Percentiles rank a stretch among this genome's conserved stretches.
Conservation (phyloP, 2,797 vertebrate species). For the Microtus obscurus region DNA sequence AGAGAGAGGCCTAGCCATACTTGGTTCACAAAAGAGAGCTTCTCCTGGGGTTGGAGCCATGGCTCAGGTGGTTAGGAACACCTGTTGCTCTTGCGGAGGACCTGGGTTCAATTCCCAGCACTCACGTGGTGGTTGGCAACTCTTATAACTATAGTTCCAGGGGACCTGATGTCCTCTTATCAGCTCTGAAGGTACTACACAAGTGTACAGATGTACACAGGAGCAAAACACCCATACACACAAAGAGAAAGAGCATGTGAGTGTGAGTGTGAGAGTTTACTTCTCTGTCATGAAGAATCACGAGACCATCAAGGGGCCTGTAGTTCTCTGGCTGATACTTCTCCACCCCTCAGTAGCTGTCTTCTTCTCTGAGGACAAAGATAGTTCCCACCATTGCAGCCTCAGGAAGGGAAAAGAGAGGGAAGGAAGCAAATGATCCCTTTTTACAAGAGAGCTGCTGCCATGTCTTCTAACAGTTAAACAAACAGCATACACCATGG, state of each 20-base stretch:
- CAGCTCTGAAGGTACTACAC: not conserved
- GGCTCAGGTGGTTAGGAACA: not conserved
- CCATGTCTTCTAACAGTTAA: not conserved
- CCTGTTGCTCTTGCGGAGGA: not conserved
- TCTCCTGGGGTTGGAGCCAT: not conserved
- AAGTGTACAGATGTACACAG: not conserved
- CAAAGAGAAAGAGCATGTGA: not conserved
- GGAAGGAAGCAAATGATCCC: not conserved
- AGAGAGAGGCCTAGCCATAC: not conserved
- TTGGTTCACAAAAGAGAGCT: not conserved
- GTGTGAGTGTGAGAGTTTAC: not conserved
- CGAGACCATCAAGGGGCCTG: not conserved
- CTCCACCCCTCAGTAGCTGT: not conserved
- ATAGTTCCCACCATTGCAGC: not conserved
- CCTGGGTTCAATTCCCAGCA: not conserved
- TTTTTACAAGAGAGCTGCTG: not conserved
- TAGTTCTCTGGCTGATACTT: fast-evolving
- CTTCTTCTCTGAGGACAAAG: not conserved
- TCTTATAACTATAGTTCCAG: not conserved
- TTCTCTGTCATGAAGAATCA: not conserved
- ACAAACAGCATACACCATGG: not conserved
- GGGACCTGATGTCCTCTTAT: not conserved
- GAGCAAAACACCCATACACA: not conserved
- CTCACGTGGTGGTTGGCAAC: not conserved
- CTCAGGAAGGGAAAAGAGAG: not conserved